phyloP scores from a whole-genome alignment of 2,888 invertebrate genomes.

The Nymphalis urticae region DNA sequence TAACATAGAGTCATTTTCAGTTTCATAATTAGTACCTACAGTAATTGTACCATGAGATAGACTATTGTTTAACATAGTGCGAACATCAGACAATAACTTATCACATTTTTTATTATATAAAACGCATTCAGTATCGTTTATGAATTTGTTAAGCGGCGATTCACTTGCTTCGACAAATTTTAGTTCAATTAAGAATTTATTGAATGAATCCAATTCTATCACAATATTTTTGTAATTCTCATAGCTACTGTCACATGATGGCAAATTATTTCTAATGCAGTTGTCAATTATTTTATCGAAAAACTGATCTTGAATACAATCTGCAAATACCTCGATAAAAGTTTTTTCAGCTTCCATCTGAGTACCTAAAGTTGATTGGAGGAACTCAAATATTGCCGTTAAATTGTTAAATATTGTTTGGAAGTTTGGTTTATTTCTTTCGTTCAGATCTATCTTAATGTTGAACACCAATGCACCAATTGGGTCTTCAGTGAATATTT shows the following conservation, averaged over 20 bases:
- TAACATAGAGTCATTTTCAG: constrained; percentile 55
- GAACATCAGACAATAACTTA: constrained; percentile 65
- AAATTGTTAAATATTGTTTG: constrained; percentile 73
- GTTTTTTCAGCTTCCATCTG: constrained; percentile 65
- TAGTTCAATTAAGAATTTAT: constrained; percentile 72
- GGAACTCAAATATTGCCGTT: constrained; percentile 73
- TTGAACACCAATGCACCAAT: constrained; percentile 71
- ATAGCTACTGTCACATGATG: constrained; percentile 68
- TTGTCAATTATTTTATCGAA: constrained; percentile 73
- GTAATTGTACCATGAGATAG: constrained; percentile 60
- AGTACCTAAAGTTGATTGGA: constrained; percentile 69
- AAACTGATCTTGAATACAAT: constrained; percentile 65
- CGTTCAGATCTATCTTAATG: constrained; percentile 65
- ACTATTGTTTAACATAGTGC: constrained; percentile 62
- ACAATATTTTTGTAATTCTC: constrained; percentile 69
- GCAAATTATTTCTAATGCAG: constrained; percentile 68
- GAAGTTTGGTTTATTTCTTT: constrained; percentile 62
- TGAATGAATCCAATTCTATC: constrained; percentile 69
- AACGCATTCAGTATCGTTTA: constrained; percentile 70
- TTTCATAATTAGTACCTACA: constrained; percentile 52
- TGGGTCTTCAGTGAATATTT: constrained; percentile 71
- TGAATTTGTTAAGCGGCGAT: constrained; percentile 71
- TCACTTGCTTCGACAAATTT: constrained; percentile 65
- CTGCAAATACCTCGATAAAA: constrained; percentile 70
- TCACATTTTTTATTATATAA: constrained; percentile 75